Conservation (phyloP, 1,140 invertebrate species). For the Matsumurasca onukii region DNA sequence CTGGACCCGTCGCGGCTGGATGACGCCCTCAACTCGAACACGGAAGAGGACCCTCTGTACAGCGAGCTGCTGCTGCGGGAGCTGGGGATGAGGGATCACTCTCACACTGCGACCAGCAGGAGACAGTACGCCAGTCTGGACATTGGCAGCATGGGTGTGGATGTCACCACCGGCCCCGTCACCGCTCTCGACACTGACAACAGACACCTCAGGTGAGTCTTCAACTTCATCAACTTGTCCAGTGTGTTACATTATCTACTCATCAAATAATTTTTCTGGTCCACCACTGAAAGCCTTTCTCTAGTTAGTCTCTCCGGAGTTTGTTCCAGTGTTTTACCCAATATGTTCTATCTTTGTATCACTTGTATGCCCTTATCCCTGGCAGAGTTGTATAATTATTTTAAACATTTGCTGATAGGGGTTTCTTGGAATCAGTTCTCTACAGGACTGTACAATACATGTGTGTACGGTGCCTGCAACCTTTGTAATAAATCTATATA, state of each 20-base stretch:
- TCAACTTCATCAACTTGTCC: neutral
- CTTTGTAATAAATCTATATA: no score
- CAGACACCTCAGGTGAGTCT: constrained; percentile 37
- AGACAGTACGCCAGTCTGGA: constrained; percentile 64
- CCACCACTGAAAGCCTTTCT: no score
- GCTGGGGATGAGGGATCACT: constrained; percentile 53
- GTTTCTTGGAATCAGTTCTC: no score
- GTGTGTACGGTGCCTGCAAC: no score
- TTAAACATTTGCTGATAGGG: no score
- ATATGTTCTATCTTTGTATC: no score
- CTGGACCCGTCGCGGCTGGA: constrained; percentile 72
- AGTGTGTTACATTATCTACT: neutral
- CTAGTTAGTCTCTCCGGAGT: no score
- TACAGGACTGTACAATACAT: no score
- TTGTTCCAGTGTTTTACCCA: no score
- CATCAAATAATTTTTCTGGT: no score
- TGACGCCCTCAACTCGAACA: constrained; percentile 76
- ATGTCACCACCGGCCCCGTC: constrained; percentile 61
- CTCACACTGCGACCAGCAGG: constrained; percentile 48
- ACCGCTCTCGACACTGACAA: constrained; percentile 55
- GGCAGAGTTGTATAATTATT: no score
- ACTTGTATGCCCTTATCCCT: no score
- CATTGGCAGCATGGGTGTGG: constrained; percentile 70
- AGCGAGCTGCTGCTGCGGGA: constrained; percentile 56
- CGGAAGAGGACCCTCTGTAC: constrained; percentile 49